phyloP scores from a whole-genome alignment of 2,797 vertebrate genomes.

The Miichthys miiuy region DNA sequence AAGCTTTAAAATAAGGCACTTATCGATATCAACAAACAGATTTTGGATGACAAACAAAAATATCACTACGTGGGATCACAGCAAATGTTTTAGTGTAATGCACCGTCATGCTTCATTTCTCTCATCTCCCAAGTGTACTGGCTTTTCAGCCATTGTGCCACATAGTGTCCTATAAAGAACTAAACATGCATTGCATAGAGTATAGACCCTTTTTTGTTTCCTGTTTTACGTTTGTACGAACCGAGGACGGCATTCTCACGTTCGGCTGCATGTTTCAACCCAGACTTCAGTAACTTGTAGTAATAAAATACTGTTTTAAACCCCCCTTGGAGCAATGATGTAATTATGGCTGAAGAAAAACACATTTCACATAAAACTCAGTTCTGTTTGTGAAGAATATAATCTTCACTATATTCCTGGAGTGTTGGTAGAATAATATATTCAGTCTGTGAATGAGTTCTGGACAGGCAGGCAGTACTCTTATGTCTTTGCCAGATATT shows the following conservation, averaged over 20 bases:
- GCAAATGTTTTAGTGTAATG: conserved; percentile 71
- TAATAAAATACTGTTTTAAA: conserved; percentile 50
- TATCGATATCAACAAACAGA: conserved; percentile 63
- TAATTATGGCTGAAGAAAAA: conserved; percentile 8
- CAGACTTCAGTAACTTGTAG: conserved; percentile 42
- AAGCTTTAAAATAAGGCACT: conserved; percentile 81
- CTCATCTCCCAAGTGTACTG: conserved; percentile 64
- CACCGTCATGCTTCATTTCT: conserved; percentile 40
- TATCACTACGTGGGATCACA: conserved; percentile 57
- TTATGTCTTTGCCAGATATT: conserved; percentile 3
- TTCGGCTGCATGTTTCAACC: conserved; percentile 17
- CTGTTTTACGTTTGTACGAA: conserved; percentile 29
- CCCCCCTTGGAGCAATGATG: conserved; percentile 28
- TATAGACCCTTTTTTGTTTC: conserved; percentile 57
- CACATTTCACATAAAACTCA: conserved; percentile 23
- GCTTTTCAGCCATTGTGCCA: conserved; percentile 46
- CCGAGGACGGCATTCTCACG: conserved; percentile 4
- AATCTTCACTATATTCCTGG: conserved; percentile 32
- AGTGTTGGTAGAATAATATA: conserved; percentile 38
- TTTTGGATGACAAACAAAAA: conserved; percentile 52
- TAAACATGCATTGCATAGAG: conserved; percentile 79
- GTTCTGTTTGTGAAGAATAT: conserved; percentile 23
- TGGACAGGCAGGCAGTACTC: conserved; percentile 5
- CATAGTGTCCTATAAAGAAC: conserved; percentile 61
- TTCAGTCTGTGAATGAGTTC: conserved; percentile 14